These are phyloP conservation scores for Ophraella communa DNA, from an alignment of 2,888 invertebrate genomes.

Conservation along the genomic window DNA sequence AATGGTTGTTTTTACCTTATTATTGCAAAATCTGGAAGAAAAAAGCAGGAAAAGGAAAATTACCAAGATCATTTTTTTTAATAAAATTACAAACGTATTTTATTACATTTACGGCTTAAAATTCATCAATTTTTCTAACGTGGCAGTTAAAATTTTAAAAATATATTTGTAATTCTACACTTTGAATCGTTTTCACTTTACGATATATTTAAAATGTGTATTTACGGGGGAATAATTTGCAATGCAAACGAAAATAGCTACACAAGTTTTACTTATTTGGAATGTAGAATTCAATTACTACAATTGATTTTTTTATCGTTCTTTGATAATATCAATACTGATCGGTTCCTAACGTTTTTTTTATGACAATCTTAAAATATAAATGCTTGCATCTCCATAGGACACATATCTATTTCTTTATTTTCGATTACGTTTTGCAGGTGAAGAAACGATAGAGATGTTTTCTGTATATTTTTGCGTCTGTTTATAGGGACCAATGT, in stretches of 20 bases:
- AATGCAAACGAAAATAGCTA: neutral
- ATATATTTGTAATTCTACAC: no score
- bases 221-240: neutral
- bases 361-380: constrained; percentile 48
- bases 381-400: constrained; percentile 66
- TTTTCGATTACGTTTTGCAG: constrained; percentile 56
- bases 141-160: no score
- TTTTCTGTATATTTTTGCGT: neutral
- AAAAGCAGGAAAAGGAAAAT: no score
- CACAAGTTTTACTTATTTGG: neutral
- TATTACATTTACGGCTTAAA: no score
- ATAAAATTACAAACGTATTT: no score
- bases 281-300: neutral
- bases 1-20: neutral
- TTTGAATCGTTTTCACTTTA: no score
- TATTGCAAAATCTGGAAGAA: no score
- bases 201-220: no score
- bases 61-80: no score
- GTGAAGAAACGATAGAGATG: constrained; percentile 60
- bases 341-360: neutral
- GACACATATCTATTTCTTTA: constrained; percentile 60
- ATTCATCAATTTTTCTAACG: no score
- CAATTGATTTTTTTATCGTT: neutral
- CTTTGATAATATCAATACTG: neutral
- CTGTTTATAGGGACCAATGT: neutral